Evolutionary conservation across 2,888 invertebrate genomes (phyloP), one percentile per base, ranked within the genome.

Genomic region (Choristoneura rosaceana): DNA sequence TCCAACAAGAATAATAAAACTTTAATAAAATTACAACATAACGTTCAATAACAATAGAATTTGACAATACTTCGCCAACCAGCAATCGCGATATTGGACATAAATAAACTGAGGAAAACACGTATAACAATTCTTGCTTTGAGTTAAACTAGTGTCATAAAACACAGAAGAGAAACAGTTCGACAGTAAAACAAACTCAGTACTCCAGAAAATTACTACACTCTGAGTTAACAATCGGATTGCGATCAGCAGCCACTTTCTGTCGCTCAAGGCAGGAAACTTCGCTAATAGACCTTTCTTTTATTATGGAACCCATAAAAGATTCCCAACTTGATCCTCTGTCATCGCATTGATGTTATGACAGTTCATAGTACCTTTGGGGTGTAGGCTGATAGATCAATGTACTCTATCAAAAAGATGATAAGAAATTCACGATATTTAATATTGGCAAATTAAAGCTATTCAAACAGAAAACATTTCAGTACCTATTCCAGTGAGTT

Each of bases 241-340:
- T 33, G 33, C 59, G 73, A 69, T 69, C 60, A 69, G 59, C 50
- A 33, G 17, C 50, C 69, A 50, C 69, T 64, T 63, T 45, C 70
- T 52, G 34, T 45, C 52, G 64, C 47, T 58, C 58, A 38, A 71
- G 71, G 55, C 71, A 71, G 70, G 15, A 73, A 73, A 73, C 73
- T 73, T 73, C n/a, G 63, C 63, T 73, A 69, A 73, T 73, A 69
- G 68, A 64, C 68, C 59, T 73, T 62, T 73, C 68, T 73, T 69
- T 73, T 69, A 73, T 73, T 73, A 73, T 59, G 59, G 50, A 69
- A 69, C 64, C 43, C 63, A 64, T 68, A 73, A 73, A 73, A 73
- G 59, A 73, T 68, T 64, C 34, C 64, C 63, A 64, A 63, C 64
- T 64, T 50, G 71, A 68, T 71, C 50, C 58, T 55, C 45, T 67